phyloP scores from a whole-genome alignment of 2,113 vertebrate genomes.

The Onychostruthus taczanowskii region DNA sequence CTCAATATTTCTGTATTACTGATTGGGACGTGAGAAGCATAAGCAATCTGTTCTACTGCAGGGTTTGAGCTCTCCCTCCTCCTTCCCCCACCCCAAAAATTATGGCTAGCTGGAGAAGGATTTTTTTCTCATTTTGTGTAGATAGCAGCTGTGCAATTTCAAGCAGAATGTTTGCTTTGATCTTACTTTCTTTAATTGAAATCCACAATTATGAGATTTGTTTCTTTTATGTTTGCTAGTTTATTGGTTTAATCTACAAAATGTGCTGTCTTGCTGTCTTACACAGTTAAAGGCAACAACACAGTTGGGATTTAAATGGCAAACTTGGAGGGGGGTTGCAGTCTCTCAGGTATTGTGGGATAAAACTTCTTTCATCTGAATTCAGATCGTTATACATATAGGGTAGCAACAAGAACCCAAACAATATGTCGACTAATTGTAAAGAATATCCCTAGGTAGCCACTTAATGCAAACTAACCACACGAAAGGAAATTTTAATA shows the following conservation, averaged over 20 bases:
- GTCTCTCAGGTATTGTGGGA: slow-evolving; percentile 40
- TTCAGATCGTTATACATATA: slow-evolving; percentile 38
- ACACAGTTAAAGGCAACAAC: slow-evolving; percentile 76
- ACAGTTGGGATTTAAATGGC: slow-evolving; percentile 76
- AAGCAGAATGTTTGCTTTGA: slow-evolving; percentile 83
- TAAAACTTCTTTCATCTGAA: slow-evolving; percentile 50
- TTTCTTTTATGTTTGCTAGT: slow-evolving; percentile 81
- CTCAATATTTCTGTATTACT: slow-evolving; percentile 85
- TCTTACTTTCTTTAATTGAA: slow-evolving; percentile 82
- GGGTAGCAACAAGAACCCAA: slow-evolving; percentile 23
- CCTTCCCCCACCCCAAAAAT: slow-evolving; percentile 64
- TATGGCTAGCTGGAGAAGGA: slow-evolving; percentile 65
- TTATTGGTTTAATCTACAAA: slow-evolving; percentile 85
- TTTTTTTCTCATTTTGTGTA: slow-evolving; percentile 71
- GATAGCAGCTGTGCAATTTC: slow-evolving; percentile 83
- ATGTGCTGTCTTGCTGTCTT: slow-evolving; percentile 81
- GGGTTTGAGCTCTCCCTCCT: slow-evolving; percentile 56
- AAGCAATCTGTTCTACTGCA: slow-evolving; percentile 73
- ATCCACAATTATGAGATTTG: slow-evolving; percentile 85
- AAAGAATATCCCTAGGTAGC: slow-evolving; percentile 48
- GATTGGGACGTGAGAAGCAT: slow-evolving; percentile 79
- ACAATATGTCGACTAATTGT: slow-evolving; percentile 36
- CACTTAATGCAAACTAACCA: slow-evolving; percentile 25
- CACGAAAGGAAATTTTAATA: slow-evolving; percentile 43
- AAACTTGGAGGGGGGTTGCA: slow-evolving; percentile 56